Percentiles rank a stretch among this genome's conserved stretches.
phyloP scores from a whole-genome alignment of 1,140 invertebrate species.

The Olivierus martensii region DNA sequence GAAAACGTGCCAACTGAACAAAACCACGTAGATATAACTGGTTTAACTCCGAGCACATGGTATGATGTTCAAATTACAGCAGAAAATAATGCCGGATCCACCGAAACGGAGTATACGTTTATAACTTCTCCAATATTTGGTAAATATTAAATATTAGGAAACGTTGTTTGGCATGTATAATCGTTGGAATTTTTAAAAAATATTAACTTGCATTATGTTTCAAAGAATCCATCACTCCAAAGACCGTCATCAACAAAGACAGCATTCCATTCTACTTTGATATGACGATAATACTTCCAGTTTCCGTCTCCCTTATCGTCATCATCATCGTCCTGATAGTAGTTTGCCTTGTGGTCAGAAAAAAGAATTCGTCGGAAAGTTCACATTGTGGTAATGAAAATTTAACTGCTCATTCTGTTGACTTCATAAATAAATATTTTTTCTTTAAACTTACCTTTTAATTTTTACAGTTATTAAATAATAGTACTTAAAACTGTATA shows the following conservation, averaged over 20 bases:
- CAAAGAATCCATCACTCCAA: slow-evolving; percentile 6
- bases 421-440: too few relatives aligned
- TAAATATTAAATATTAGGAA: neutral
- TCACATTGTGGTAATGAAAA: neutral
- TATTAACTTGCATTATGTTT: too few relatives aligned
- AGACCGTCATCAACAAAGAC: slow-evolving; percentile 10
- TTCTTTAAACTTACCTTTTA: too few relatives aligned
- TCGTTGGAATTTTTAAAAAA: too few relatives aligned
- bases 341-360: slow-evolving; percentile 10
- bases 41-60: slow-evolving; percentile 26
- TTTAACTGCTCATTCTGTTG: too few relatives aligned
- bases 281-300: slow-evolving; percentile 13
- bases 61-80: slow-evolving; percentile 34
- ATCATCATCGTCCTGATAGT: slow-evolving; percentile 8
- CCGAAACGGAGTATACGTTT: slow-evolving; percentile 30
- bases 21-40: neutral
- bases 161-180: too few relatives aligned
- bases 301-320: slow-evolving; percentile 6
- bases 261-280: slow-evolving; percentile 10
- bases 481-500: too few relatives aligned
- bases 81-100: slow-evolving; percentile 34
- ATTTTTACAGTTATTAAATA: too few relatives aligned
- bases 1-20: slow-evolving; percentile 5
- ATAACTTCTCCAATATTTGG: slow-evolving; percentile 21
- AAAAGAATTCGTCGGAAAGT: slow-evolving; percentile 9